These are phyloP conservation scores for Seladonia tumulorum DNA, from an alignment of 2,888 invertebrate species.

Conservation along the genomic window DNA sequence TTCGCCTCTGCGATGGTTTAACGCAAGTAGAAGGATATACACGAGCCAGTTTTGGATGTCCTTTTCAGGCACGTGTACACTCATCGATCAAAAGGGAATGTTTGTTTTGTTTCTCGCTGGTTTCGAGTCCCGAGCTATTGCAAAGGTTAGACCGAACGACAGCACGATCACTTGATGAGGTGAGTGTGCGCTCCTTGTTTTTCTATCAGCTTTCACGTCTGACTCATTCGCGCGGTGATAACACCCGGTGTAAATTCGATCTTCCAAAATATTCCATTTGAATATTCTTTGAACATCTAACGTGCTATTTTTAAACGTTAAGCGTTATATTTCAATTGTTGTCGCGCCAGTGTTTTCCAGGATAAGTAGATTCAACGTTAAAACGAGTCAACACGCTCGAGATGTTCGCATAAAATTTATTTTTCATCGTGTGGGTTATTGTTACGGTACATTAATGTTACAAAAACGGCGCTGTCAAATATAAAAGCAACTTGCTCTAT, in stretches of 20 bases:
- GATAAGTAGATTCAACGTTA: background rate
- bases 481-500: background rate
- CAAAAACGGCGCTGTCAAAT: background rate
- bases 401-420: background rate
- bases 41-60: constrained; percentile 34
- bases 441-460: background rate
- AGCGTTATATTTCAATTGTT: background rate
- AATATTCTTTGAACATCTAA: background rate
- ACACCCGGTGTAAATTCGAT: constrained; percentile 3
- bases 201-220: constrained; percentile 13
- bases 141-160: constrained; percentile 60
- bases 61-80: constrained; percentile 58
- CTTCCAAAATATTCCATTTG: background rate
- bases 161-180: constrained; percentile 58
- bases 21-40: constrained; percentile 11
- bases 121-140: constrained; percentile 46
- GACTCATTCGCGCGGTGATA: constrained; percentile 32
- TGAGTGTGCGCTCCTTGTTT: constrained; percentile 27
- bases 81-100: constrained; percentile 64
- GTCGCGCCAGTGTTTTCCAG: background rate
- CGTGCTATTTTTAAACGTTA: background rate
- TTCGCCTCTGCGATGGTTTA: constrained; percentile 11
- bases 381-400: background rate
- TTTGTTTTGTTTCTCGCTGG: constrained; percentile 59
- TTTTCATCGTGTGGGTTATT: background rate